Percentiles rank a stretch among this genome's conserved stretches.
Evolutionary conservation across 2,113 vertebrate genomes (phyloP).

Genomic region (Geococcyx californianus): DNA sequence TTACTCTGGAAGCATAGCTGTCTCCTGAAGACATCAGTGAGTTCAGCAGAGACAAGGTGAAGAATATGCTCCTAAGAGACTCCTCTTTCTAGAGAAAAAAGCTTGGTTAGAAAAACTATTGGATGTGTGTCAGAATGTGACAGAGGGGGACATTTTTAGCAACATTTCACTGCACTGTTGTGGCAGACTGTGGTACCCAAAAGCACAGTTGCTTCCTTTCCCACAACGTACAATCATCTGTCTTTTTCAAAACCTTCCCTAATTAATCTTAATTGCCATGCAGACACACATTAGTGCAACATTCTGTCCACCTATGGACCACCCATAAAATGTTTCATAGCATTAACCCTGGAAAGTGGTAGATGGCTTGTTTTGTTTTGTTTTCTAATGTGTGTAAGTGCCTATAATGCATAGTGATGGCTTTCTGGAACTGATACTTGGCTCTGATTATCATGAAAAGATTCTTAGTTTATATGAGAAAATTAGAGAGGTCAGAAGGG

Average conservation of each 20-base stretch:
- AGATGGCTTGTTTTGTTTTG: conserved; percentile 30
- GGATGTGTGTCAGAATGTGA: not conserved
- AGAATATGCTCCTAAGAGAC: not conserved
- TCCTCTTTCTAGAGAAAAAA: not conserved
- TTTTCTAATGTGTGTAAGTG: conserved; percentile 9
- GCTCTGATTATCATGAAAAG: not conserved
- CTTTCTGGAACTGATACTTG: conserved; percentile 43
- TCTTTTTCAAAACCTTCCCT: conserved; percentile 30
- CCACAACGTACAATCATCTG: conserved; percentile 30
- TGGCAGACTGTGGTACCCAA: not conserved
- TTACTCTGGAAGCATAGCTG: not conserved
- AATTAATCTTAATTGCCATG: conserved; percentile 47
- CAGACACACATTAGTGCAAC: conserved; percentile 37
- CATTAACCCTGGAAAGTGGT: conserved; percentile 4
- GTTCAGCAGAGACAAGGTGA: not conserved
- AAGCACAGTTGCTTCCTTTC: conserved; percentile 8
- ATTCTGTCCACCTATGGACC: conserved; percentile 32
- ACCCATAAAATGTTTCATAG: conserved; percentile 23
- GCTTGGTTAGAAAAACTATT: not conserved
- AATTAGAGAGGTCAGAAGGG: conserved; percentile 1
- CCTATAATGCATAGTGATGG: conserved; percentile 1
- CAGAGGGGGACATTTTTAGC: not conserved
- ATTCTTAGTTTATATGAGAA: conserved; percentile 24
- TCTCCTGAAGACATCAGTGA: not conserved
- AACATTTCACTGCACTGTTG: not conserved